A percentile compares a stretch with the other conserved stretches of the same genome.
phyloP scores from a whole-genome alignment of 1,140 invertebrate species.

The Argopecten irradians region DNA sequence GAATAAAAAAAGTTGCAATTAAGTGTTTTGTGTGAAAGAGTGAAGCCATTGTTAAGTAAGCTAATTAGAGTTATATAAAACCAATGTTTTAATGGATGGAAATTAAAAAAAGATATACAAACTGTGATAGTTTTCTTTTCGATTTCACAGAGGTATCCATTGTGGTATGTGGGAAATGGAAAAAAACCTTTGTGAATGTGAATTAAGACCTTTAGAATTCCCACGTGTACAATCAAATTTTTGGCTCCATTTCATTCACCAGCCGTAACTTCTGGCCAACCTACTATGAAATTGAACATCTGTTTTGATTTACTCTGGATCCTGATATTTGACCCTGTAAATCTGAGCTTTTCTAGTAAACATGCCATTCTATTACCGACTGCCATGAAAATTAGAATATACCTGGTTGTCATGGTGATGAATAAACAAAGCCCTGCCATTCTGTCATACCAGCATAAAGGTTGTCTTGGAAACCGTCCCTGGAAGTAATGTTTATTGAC shows the following conservation, averaged over 20 bases:
- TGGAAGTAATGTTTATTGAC: neutral
- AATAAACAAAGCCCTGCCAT: neutral
- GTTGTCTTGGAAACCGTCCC: neutral
- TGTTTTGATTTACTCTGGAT: neutral
- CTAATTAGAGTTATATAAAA: too few species aligned
- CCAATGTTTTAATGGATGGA: too few species aligned
- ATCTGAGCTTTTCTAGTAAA: neutral
- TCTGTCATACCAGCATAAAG: neutral
- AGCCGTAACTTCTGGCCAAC: neutral
- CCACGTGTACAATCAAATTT: neutral
- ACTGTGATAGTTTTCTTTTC: too few species aligned
- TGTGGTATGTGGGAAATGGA: too few species aligned
- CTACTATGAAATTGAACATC: neutral
- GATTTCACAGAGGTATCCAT: too few species aligned
- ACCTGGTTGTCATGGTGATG: neutral
- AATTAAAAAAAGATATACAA: too few species aligned
- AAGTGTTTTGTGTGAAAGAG: too few species aligned
- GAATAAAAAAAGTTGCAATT: too few species aligned
- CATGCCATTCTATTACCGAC: neutral
- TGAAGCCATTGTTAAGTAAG: too few species aligned
- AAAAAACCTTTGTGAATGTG: too few species aligned
- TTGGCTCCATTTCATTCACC: neutral
- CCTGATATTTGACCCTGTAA: neutral
- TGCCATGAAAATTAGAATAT: neutral
- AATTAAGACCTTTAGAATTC: too few species aligned